phyloP scores from a whole-genome alignment of 2,113 vertebrate genomes.

The Camelus bactrianus region DNA sequence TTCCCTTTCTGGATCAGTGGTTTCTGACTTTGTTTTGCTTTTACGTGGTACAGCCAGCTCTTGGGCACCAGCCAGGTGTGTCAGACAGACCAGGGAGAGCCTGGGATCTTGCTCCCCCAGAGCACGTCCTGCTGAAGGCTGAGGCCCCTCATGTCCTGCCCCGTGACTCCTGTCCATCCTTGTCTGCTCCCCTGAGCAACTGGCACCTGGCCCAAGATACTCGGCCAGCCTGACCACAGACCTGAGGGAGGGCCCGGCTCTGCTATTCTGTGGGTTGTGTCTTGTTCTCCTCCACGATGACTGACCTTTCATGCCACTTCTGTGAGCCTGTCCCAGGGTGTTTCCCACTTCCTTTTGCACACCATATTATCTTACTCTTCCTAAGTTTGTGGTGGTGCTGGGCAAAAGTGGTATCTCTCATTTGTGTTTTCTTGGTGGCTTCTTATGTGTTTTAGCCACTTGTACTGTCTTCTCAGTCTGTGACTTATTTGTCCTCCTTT shows the following conservation, averaged over 20 bases:
- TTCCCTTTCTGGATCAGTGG: neutral
- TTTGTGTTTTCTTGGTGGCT: constrained; percentile 2
- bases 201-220: neutral
- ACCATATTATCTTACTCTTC: neutral
- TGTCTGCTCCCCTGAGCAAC: neutral
- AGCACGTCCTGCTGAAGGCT: neutral
- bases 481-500: neutral
- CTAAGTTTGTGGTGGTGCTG: neutral
- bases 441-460: neutral
- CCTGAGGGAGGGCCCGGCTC: neutral
- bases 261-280: neutral
- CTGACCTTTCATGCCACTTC: neutral
- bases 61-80: neutral
- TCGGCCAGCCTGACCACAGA: neutral
- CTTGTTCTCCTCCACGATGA: neutral
- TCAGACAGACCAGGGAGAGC: neutral
- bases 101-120: neutral
- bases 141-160: neutral
- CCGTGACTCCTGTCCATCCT: neutral
- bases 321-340: neutral
- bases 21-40: neutral
- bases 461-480: neutral
- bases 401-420: neutral
- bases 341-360: neutral
- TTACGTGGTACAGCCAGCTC: neutral